Evolutionary conservation across 1,140 invertebrate species (phyloP).

Genomic region (Maconellicoccus hirsutus): DNA sequence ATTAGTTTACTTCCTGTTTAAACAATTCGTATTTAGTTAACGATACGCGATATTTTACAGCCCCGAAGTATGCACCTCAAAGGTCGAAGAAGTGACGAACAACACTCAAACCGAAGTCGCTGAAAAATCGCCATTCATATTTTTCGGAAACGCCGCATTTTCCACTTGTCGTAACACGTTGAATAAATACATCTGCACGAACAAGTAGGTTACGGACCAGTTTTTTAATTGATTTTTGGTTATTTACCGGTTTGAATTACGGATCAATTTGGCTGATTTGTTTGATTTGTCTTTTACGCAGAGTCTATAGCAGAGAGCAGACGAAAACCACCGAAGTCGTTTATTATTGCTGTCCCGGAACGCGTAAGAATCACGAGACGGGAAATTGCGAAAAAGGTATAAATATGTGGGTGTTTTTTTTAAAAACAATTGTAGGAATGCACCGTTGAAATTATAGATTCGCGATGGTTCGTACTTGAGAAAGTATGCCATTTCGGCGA

Average conservation of each 20-base stretch:
- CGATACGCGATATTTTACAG: constrained; percentile 24
- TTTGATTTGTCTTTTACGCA: not conserved
- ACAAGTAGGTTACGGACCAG: constrained; percentile 25
- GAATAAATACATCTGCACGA: constrained; percentile 30
- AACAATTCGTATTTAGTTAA: not conserved
- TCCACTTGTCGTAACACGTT: constrained; percentile 28
- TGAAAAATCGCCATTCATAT: constrained; percentile 25
- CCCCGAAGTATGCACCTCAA: constrained; percentile 27
- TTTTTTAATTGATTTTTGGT: not conserved
- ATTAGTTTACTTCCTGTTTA: too few species aligned
- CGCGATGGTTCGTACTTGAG: not conserved
- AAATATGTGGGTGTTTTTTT: not conserved
- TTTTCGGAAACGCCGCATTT: constrained; percentile 27
- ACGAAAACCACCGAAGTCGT: constrained; percentile 25
- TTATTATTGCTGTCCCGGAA: constrained; percentile 24
- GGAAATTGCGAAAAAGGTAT: not conserved
- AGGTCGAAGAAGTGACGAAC: constrained; percentile 25
- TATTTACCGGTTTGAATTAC: not conserved
- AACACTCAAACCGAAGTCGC: constrained; percentile 24
- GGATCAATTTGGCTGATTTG: not conserved
- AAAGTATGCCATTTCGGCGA: not conserved
- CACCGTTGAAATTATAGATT: not conserved
- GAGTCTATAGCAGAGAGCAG: constrained; percentile 17
- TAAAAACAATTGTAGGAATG: not conserved
- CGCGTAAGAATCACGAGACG: constrained; percentile 10